Evolutionary conservation across 2,797 vertebrate species (phyloP).

Genomic region (Sciaenops ocellatus): DNA sequence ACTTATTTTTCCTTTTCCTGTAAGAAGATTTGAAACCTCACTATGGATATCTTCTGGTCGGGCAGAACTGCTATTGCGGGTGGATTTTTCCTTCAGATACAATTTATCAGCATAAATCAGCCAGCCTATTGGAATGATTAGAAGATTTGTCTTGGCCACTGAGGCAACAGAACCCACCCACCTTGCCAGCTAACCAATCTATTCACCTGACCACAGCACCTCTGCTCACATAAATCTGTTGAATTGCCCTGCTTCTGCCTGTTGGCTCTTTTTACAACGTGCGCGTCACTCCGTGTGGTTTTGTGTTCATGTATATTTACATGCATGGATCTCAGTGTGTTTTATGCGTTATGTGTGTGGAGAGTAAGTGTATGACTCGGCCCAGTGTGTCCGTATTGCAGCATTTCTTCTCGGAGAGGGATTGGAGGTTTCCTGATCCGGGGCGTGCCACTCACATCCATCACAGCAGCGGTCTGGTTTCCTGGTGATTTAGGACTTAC

Average conservation of each 20-base stretch:
- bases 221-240: slow-evolving; percentile 76
- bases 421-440: slow-evolving; percentile 72
- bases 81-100: slow-evolving; percentile 45
- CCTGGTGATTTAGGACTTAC: slow-evolving; percentile 79
- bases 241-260: slow-evolving; percentile 42
- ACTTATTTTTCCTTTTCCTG: slow-evolving; percentile 22
- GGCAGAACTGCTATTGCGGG: slow-evolving; percentile 34
- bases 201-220: slow-evolving; percentile 80
- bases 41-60: slow-evolving; percentile 13
- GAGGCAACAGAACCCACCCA: slow-evolving; percentile 68
- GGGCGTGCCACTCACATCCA: slow-evolving; percentile 78
- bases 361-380: slow-evolving; percentile 43
- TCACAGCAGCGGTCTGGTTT: slow-evolving; percentile 70
- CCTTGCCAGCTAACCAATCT: slow-evolving; percentile 74
- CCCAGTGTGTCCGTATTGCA: slow-evolving; percentile 51
- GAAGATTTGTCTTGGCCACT: slow-evolving; percentile 71
- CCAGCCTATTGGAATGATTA: slow-evolving; percentile 68
- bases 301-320: slow-evolving; percentile 59
- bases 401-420: slow-evolving; percentile 66
- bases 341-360: slow-evolving; percentile 32
- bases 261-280: slow-evolving; percentile 28
- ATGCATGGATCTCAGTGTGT: slow-evolving; percentile 27
- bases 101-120: slow-evolving; percentile 74
- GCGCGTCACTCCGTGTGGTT: slow-evolving; percentile 40
- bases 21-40: slow-evolving; percentile 25